A percentile compares a stretch with the other conserved stretches of the same genome.
These are phyloP conservation scores for Apis florea DNA, from an alignment of 1,140 invertebrate species.

Conservation along the genomic window DNA sequence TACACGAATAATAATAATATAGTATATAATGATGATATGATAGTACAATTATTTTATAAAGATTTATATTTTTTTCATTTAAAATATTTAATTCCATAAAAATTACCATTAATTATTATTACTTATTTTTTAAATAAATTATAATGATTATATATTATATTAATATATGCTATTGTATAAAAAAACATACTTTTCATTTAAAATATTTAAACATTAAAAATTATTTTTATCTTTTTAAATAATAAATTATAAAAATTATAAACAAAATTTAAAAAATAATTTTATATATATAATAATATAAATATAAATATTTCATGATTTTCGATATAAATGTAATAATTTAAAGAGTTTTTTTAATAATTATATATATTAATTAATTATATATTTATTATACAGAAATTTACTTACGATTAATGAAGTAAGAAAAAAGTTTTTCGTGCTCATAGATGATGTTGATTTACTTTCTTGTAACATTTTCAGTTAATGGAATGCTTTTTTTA, in stretches of 20 bases:
- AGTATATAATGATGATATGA: too few species aligned
- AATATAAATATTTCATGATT: background rate
- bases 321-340: background rate
- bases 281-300: background rate
- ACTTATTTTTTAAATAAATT: background rate
- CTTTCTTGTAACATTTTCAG: conserved; percentile 38
- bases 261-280: background rate
- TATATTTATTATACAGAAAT: background rate
- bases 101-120: background rate
- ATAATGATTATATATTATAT: too few species aligned
- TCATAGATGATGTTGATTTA: background rate
- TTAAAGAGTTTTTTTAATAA: background rate
- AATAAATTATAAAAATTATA: background rate
- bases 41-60: too few species aligned
- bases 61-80: background rate
- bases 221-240: background rate
- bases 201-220: background rate
- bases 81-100: too few species aligned
- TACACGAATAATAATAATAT: background rate
- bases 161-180: background rate
- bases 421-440: conserved; percentile 52
- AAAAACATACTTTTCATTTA: background rate
- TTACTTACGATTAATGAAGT: conserved; percentile 68
- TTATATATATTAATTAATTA: background rate
- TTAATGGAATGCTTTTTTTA: background rate